phyloP scores from a whole-genome alignment of 2,797 vertebrate species.

The Vultur gryphus region DNA sequence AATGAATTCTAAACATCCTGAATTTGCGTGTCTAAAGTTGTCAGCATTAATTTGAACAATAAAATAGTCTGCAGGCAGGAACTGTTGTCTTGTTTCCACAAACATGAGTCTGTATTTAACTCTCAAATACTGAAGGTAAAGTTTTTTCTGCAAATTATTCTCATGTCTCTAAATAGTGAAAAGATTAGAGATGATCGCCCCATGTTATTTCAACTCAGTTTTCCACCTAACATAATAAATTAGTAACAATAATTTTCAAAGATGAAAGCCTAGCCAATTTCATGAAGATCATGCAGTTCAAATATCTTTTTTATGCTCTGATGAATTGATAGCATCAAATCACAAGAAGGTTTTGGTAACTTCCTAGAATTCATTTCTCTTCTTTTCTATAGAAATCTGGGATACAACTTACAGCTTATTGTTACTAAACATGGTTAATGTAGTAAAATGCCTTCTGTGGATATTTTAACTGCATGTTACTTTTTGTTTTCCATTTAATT shows the following conservation, averaged over 20 bases:
- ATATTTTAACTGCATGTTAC: neutral
- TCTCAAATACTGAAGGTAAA: neutral
- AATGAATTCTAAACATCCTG: neutral
- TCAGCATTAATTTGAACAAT: neutral
- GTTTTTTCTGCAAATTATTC: neutral
- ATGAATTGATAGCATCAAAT: neutral
- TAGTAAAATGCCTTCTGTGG: neutral
- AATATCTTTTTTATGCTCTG: neutral
- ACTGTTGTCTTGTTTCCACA: neutral
- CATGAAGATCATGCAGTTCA: neutral
- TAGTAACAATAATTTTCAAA: neutral
- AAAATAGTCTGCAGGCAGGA: neutral
- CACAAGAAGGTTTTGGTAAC: neutral
- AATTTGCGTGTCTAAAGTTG: neutral
- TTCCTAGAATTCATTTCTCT: rapidly evolving
- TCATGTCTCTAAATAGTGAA: neutral
- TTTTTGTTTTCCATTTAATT: neutral
- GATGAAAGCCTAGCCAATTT: neutral
- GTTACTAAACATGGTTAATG: neutral
- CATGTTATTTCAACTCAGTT: neutral
- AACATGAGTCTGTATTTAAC: neutral
- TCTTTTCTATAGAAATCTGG: neutral
- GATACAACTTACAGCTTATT: rapidly evolving
- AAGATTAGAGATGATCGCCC: neutral
- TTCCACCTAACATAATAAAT: neutral